phyloP scores from a whole-genome alignment of 2,797 vertebrate species.

The Enteromius radiatus region DNA sequence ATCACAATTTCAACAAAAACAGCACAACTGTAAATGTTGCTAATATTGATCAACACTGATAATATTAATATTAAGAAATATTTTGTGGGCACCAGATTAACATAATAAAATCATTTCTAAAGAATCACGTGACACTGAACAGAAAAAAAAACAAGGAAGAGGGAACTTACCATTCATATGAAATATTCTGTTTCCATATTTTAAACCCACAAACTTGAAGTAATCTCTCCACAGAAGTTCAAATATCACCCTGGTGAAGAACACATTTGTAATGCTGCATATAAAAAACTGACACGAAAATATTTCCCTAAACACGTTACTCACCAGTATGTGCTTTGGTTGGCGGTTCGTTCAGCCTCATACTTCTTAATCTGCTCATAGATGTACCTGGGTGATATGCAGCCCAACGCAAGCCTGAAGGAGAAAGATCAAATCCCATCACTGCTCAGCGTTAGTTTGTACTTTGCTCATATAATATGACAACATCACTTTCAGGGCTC shows the following conservation, averaged over 20 bases:
- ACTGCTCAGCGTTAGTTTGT: background rate
- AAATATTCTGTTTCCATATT: conserved; percentile 81
- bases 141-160: background rate
- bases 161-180: conserved; percentile 72
- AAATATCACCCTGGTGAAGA: conserved; percentile 81
- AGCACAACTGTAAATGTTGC: too few species aligned
- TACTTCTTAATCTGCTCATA: conserved; percentile 83
- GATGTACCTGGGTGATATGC: conserved; percentile 84
- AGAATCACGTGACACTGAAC: background rate
- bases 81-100: background rate
- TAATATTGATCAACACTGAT: background rate
- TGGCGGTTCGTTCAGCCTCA: conserved; percentile 80
- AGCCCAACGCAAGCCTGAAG: conserved; percentile 83
- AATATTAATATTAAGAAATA: background rate
- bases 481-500: conserved; percentile 46
- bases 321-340: conserved; percentile 87
- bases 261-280: background rate
- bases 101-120: background rate
- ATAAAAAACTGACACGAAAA: background rate
- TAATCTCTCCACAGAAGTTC: conserved; percentile 87
- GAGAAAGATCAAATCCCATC: background rate
- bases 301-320: conserved; percentile 29
- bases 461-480: background rate
- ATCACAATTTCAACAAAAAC: background rate
- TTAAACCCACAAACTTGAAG: conserved; percentile 83